phyloP scores from a whole-genome alignment of 2,888 invertebrate genomes.

The Stegophylla sp. region DNA sequence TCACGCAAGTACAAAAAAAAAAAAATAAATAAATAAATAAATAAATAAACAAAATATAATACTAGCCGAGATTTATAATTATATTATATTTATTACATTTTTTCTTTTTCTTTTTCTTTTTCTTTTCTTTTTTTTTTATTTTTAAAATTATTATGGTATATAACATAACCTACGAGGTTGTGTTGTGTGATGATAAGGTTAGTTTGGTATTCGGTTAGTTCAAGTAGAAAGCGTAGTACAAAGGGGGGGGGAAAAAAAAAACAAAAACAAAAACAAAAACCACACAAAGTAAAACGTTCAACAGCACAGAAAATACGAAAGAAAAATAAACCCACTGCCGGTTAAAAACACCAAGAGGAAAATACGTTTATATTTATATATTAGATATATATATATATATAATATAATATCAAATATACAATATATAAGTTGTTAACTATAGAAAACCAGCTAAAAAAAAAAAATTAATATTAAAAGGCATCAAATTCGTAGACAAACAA shows the following conservation, averaged over 20 bases:
- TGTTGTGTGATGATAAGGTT: slow-evolving; percentile 20
- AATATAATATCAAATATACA: slow-evolving; percentile 1
- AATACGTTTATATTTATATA: slow-evolving; percentile 42
- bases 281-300: slow-evolving; percentile 57
- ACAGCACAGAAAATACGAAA: slow-evolving; percentile 54
- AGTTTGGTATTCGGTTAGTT: neutral
- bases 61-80: neutral
- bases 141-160: slow-evolving; percentile 8
- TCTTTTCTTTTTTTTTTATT: slow-evolving; percentile 28
- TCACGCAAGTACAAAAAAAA: slow-evolving; percentile 45
- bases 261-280: slow-evolving; percentile 54
- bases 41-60: neutral
- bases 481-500: slow-evolving; percentile 57
- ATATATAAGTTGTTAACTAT: slow-evolving; percentile 38
- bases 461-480: slow-evolving; percentile 53
- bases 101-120: slow-evolving; percentile 17
- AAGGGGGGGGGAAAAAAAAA: too few species aligned
- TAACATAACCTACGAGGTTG: slow-evolving; percentile 2
- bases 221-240: slow-evolving; percentile 40
- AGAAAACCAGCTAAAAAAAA: slow-evolving; percentile 59
- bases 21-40: slow-evolving; percentile 1
- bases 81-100: neutral
- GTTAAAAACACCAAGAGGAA: slow-evolving; percentile 54
- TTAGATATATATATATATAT: slow-evolving; percentile 11
- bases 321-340: slow-evolving; percentile 51